Conservation (phyloP, 2,113 vertebrate species). For the Cyphomyrus discorhynchus region DNA sequence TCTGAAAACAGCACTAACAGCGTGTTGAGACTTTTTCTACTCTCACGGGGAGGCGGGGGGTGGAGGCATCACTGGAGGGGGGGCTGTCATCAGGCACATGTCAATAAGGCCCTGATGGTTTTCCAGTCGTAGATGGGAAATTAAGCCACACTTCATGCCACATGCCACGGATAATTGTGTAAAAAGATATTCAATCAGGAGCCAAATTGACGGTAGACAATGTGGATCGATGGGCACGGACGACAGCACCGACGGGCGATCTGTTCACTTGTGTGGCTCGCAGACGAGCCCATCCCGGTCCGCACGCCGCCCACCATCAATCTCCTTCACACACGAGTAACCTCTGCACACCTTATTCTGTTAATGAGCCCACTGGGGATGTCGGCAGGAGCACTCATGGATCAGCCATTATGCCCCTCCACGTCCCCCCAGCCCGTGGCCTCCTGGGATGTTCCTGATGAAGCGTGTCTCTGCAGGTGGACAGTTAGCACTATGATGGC, state of each 20-base stretch:
- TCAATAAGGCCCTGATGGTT: constrained; percentile 24
- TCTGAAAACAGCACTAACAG: background rate
- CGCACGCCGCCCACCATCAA: constrained; percentile 19
- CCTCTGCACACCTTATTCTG: constrained; percentile 21
- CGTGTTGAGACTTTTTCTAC: background rate
- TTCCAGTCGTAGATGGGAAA: constrained; percentile 24
- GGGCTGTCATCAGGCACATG: background rate
- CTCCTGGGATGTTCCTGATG: background rate
- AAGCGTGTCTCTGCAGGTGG: background rate
- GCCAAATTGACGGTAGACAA: constrained; percentile 31
- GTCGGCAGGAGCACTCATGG: constrained; percentile 25
- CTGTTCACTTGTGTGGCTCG: background rate
- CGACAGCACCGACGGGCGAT: constrained; percentile 8
- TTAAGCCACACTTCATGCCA: constrained; percentile 23
- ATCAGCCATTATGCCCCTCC: constrained; percentile 25
- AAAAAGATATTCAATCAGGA: constrained; percentile 26
- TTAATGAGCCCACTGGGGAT: constrained; percentile 26
- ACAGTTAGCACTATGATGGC: background rate
- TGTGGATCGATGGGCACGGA: constrained; percentile 23
- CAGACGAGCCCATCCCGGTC: background rate
- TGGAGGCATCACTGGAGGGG: background rate
- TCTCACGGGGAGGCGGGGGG: background rate
- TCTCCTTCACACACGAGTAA: constrained; percentile 7
- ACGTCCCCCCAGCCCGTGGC: background rate
- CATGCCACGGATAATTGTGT: constrained; percentile 23